Conservation (phyloP, 2,113 vertebrate species). For the Pongo abelii region DNA sequence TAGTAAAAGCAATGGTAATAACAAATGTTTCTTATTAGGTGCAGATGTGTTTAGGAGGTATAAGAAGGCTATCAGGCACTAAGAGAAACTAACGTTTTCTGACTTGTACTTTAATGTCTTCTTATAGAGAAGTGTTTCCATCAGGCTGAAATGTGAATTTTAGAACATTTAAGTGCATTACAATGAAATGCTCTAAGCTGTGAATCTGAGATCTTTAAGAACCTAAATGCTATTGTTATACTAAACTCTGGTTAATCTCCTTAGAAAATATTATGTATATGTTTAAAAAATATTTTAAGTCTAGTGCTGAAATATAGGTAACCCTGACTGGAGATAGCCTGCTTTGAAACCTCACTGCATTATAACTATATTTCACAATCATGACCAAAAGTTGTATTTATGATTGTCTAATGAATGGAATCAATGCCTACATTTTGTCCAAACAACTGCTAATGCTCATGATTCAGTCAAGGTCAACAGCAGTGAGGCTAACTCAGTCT, state of each 20-base stretch:
- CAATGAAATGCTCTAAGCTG: conserved; percentile 13
- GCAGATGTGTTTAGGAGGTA: background rate
- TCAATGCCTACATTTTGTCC: background rate
- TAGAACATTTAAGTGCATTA: background rate
- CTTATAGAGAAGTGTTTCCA: background rate
- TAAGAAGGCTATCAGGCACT: background rate
- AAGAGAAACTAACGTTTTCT: background rate
- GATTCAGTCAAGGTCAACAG: conserved; percentile 44
- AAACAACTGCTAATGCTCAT: conserved; percentile 36
- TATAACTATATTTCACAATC: background rate
- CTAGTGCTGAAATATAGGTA: conserved; percentile 1
- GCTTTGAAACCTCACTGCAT: background rate
- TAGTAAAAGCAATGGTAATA: background rate
- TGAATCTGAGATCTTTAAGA: conserved; percentile 30
- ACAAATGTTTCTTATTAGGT: background rate
- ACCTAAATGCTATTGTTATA: background rate
- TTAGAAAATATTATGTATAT: background rate
- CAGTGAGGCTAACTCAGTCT: conserved; percentile 39
- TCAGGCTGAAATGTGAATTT: background rate
- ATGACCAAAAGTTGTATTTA: conserved; percentile 21
- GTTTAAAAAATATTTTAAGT: conserved; percentile 26
- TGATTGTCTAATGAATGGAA: background rate
- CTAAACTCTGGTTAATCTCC: background rate
- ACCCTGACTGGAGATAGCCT: conserved; percentile 10
- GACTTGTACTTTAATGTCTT: background rate